Evolutionary conservation across 1,140 invertebrate genomes (phyloP).

Genomic region (Cyclargus thomasi): DNA sequence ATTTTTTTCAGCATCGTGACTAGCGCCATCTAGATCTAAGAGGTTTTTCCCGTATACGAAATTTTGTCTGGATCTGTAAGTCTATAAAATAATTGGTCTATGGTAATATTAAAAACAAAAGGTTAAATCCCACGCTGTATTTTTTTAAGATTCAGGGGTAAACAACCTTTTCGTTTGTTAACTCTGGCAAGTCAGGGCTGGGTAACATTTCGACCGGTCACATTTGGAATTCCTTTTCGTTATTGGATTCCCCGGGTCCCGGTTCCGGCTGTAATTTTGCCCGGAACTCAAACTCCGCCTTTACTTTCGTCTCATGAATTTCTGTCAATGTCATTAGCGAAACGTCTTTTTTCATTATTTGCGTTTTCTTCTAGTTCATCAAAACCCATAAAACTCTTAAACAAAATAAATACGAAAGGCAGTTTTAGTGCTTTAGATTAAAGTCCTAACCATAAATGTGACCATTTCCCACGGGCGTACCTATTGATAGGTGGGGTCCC

Average conservation of each 20-base stretch:
- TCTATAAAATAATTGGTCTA: too few species aligned
- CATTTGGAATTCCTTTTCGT: background rate
- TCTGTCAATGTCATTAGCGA: background rate
- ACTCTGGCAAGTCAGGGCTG: background rate
- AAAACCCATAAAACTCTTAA: background rate
- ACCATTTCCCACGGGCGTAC: too few species aligned
- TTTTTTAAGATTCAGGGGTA: background rate
- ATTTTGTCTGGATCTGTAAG: too few species aligned
- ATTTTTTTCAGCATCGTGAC: too few species aligned
- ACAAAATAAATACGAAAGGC: too few species aligned
- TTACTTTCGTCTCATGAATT: background rate
- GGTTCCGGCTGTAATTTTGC: background rate
- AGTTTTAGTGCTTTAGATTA: too few species aligned
- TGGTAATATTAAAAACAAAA: too few species aligned
- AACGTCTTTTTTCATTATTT: background rate
- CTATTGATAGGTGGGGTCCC: too few species aligned
- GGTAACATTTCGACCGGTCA: background rate
- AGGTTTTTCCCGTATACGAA: too few species aligned
- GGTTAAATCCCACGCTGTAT: background rate
- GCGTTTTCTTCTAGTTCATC: background rate
- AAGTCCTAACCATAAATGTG: too few species aligned
- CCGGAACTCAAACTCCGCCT: background rate
- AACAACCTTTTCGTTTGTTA: background rate
- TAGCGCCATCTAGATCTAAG: too few species aligned
- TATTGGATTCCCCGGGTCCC: background rate